Evolutionary conservation across 2,797 vertebrate genomes (phyloP).

Genomic region (Australoheros facetus): DNA sequence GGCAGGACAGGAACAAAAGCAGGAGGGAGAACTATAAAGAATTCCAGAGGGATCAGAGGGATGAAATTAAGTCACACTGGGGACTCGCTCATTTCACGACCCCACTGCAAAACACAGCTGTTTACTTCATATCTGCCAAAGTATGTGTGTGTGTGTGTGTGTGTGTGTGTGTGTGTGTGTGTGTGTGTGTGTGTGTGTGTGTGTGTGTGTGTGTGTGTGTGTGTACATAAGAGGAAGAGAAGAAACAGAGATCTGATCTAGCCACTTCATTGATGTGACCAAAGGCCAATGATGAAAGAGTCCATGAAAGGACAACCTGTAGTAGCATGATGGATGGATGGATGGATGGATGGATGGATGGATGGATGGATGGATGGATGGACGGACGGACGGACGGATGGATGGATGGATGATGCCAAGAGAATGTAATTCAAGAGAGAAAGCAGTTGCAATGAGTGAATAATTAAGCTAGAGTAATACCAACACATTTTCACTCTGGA

Average conservation of each 20-base stretch:
- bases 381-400: too few species aligned
- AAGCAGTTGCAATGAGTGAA: constrained; percentile 8
- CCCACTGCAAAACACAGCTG: constrained; percentile 15
- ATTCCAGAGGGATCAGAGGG: constrained; percentile 1
- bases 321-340: constrained; percentile 6
- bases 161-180: too few species aligned
- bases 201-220: too few species aligned
- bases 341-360: too few species aligned
- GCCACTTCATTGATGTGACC: constrained; percentile 26
- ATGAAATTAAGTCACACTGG: not conserved
- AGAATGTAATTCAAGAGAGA: constrained; percentile 9
- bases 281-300: not conserved
- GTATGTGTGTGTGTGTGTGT: not conserved
- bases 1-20: not conserved
- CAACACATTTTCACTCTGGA: not conserved
- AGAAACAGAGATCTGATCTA: constrained; percentile 10
- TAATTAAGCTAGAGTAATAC: not conserved
- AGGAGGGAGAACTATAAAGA: not conserved
- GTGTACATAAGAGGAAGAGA: too few species aligned
- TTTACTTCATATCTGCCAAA: constrained; percentile 21
- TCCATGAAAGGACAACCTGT: not conserved
- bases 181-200: too few species aligned
- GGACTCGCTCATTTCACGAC: constrained; percentile 6
- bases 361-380: too few species aligned
- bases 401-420: not conserved